Base-by-base conservation (phyloP, 2,888 invertebrate genomes). In the Pyralis farinalis region DNA sequence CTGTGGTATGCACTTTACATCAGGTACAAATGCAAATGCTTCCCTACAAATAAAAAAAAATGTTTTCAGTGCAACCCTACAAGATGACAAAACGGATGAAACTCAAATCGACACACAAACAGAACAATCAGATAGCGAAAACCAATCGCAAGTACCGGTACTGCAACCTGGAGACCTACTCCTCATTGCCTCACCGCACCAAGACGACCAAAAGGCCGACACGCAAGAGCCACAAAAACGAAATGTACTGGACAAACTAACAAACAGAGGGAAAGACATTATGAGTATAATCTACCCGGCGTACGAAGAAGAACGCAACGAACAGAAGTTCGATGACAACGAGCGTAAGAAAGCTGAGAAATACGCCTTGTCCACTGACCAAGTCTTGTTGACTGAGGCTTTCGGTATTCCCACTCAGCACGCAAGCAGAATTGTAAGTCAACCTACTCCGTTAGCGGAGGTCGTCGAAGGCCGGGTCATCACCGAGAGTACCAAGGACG, bases 151-250 rank as follows among this genome's bases (percentile, higher is more conserved):
- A 25, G 53, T 93, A 7, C 92, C 92, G 0, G 80, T 87, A 0
- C 53, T 94, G n/a, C 88, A 91, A 50, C 92, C 93, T 0, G 93
- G 92, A 0, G 94, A 95, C 73, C 87, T 92, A 20, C 72, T 94
- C 3, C 72, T 93, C 1, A 90, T 92, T 34, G 87, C 91, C 1
- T 27, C 53, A 5, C 50, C 46, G 27, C 45, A 35, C 49, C 50
- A 41, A 32, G 71, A 80, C 36, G 30, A 62, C 1, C 41, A 53
- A 5, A 62, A 59, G 40, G 50, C 44, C 16, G 66, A 80, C 9
- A 71, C 76, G 0, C 77, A 70, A 0, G 83, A 85, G 1, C 54
- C 70, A 0, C 81, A 82, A 3, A 79, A 76, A 56, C 64, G 78
- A 4, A 88, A 86, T 35, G 83, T 89, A 0, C 58, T 88, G 0